Evolutionary conservation across 2,797 vertebrate genomes (phyloP).

Genomic region (Artibeus jamaicensis): DNA sequence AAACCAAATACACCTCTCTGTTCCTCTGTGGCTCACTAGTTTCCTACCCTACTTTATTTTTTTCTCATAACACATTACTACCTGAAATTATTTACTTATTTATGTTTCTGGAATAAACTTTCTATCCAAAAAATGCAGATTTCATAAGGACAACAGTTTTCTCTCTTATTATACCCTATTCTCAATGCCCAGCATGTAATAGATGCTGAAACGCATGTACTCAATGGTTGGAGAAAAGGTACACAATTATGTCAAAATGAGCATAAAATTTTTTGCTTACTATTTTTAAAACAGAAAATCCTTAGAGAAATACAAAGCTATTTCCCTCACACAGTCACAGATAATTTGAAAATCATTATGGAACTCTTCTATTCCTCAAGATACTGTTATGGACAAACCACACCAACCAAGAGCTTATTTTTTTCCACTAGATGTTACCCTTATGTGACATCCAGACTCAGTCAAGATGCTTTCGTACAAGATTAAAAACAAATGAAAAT

Average conservation of each 20-base stretch:
- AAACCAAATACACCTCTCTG: background rate
- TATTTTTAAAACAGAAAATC: background rate
- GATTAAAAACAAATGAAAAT: background rate
- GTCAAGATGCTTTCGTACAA: background rate
- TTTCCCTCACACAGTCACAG: background rate
- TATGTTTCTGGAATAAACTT: background rate
- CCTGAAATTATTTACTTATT: background rate
- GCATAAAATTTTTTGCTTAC: background rate
- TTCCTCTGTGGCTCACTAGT: background rate
- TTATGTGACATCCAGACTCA: background rate
- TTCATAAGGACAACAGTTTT: background rate
- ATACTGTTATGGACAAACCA: background rate
- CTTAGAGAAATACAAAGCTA: background rate
- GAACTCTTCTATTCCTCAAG: background rate
- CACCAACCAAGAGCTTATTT: background rate
- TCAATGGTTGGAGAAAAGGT: background rate
- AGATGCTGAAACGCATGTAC: background rate
- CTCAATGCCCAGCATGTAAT: background rate
- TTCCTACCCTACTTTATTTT: background rate
- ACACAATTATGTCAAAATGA: background rate
- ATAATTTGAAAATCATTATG: background rate
- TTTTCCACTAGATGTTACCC: conserved; percentile 10
- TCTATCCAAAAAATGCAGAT: conserved; percentile 10
- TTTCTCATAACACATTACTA: background rate
- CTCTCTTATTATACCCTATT: background rate